Base-by-base conservation (phyloP, 2,113 vertebrate genomes). In the Cettia cetti region DNA sequence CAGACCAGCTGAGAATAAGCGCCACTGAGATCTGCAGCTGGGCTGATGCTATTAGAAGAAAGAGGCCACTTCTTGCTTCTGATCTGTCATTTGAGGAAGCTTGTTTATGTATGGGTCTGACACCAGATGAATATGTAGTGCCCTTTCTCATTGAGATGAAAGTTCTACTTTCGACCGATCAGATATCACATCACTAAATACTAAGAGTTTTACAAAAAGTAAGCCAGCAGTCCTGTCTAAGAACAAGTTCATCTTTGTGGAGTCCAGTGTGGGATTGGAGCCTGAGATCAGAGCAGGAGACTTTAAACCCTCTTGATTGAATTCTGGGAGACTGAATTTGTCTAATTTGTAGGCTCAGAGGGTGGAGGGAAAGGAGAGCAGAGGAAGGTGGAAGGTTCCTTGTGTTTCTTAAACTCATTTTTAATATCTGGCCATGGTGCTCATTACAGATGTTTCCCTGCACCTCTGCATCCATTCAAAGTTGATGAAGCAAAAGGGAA, bases 1-100 rank as follows among this genome's bases (percentile, higher is more conserved):
- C 94, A 96, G 94, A 97, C 86, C 94, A 95, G 95, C 89, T 97
- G 95, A 97, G 95, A 89, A 90, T 79, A 96, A 96, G 95, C 21
- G 35, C 74, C 94, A 82, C 82, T 94, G 95, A 93, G 91, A 96
- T 95, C 79, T 89, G 72, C 95, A 97, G 95, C 88, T 94, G 87
- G 95, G 50, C 87, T 93, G 74, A 89, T 95, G 93, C 81, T 94
- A 65, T 90, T 91, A 94, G 90, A 70, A 97, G 96, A 89, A 65
- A 90, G 35, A 93, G 86, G 78, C 37, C 71, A 77, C 60, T 88
- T 96, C 88, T 96, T 94, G 90, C 82, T 96, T 75, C 85, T 96
- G 89, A 93, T 96, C 95, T 88, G 85, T 92, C 75, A 84, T 89
- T 91, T 95, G 75, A 68, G 72, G 83, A 86, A 92, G 60, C 60